Conservation (phyloP, 2,797 vertebrate species). For the Gymnopithys bicolor region DNA sequence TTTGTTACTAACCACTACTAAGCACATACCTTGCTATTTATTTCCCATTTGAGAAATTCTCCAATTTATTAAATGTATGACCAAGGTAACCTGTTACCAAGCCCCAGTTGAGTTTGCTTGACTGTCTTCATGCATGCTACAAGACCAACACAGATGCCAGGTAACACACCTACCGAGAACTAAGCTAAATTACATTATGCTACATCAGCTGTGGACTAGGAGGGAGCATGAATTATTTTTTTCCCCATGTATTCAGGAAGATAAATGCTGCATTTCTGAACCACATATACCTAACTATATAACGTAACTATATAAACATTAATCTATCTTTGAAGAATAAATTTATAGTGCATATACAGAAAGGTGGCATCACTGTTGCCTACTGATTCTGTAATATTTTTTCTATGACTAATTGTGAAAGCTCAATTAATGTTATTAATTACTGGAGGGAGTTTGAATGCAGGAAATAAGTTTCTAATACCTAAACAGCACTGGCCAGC, state of each 20-base stretch:
- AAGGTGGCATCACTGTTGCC: neutral
- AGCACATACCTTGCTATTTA: neutral
- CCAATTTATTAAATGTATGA: neutral
- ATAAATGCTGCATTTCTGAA: neutral
- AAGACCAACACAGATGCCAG: neutral
- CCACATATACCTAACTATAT: neutral
- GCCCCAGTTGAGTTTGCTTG: neutral
- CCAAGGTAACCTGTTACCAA: neutral
- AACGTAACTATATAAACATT: neutral
- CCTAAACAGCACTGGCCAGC: neutral
- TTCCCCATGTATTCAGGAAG: neutral
- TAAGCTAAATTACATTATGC: neutral
- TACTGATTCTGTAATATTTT: neutral
- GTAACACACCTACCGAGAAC: neutral
- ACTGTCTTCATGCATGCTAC: neutral
- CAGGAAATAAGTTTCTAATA: neutral
- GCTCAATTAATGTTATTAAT: neutral
- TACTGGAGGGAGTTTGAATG: neutral
- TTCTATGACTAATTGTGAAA: neutral
- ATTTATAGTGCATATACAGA: neutral
- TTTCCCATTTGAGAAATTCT: neutral
- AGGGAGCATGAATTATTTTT: neutral
- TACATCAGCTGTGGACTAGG: neutral
- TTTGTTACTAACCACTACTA: neutral
- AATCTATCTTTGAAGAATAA: neutral